phyloP scores from a whole-genome alignment of 2,113 vertebrate genomes.

The Varanus salvator region DNA sequence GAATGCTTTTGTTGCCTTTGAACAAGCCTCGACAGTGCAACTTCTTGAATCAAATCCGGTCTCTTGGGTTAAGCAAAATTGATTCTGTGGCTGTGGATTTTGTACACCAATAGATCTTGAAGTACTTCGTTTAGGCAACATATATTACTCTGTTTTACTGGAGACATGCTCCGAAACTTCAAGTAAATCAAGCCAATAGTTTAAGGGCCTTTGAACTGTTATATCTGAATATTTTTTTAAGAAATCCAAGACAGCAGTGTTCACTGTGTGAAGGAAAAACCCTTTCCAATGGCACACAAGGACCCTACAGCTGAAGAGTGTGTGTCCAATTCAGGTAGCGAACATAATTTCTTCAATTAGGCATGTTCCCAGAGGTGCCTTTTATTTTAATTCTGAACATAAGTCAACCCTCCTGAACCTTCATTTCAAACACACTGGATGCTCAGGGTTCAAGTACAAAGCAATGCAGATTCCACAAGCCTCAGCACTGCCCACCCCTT shows the following conservation, averaged over 20 bases:
- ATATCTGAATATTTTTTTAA: neutral
- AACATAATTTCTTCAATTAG: neutral
- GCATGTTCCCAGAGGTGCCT: neutral
- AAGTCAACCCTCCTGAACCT: neutral
- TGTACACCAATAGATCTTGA: neutral
- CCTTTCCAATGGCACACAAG: neutral
- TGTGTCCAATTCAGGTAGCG: too few species aligned
- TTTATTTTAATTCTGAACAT: neutral
- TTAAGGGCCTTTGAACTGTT: neutral
- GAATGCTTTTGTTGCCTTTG: neutral
- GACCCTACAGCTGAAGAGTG: neutral
- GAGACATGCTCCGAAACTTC: too few species aligned
- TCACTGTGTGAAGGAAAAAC: neutral
- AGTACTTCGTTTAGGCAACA: neutral
- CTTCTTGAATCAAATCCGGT: neutral
- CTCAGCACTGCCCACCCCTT: neutral
- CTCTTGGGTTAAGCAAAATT: neutral
- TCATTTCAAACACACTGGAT: neutral
- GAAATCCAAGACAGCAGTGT: neutral
- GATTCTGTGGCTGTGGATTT: neutral
- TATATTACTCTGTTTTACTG: neutral
- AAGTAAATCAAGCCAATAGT: neutral
- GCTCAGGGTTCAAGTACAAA: neutral
- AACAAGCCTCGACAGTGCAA: constrained; percentile 7
- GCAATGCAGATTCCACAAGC: neutral